Conservation (phyloP, 2,113 vertebrate genomes). For the Sylvilagus bachmani region DNA sequence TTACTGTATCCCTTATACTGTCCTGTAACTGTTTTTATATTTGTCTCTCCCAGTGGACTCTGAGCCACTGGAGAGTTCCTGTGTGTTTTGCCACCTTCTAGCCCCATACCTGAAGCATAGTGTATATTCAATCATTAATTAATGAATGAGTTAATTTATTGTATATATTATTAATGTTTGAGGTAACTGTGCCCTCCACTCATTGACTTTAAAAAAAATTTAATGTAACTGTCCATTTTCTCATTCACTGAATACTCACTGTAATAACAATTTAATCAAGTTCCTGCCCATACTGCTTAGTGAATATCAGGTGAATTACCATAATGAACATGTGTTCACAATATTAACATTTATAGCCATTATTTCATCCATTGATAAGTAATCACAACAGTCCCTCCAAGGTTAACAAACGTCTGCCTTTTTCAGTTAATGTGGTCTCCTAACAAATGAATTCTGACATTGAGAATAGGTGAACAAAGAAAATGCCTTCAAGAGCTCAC, state of each 20-base stretch:
- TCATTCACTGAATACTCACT: background rate
- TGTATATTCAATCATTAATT: background rate
- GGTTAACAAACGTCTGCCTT: background rate
- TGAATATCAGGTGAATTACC: conserved; percentile 14
- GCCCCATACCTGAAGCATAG: background rate
- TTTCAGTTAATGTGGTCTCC: background rate
- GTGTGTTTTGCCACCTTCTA: background rate
- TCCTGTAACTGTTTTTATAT: background rate
- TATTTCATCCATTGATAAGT: background rate
- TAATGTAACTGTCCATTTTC: background rate
- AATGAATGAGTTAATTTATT: conserved; percentile 29
- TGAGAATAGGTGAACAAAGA: background rate
- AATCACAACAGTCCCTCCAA: background rate
- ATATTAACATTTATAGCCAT: background rate
- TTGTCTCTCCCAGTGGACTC: background rate
- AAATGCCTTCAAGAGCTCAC: background rate
- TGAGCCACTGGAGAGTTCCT: background rate
- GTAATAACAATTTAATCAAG: conserved; percentile 39
- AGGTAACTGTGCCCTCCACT: conserved; percentile 15
- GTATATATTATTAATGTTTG: background rate
- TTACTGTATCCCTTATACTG: background rate
- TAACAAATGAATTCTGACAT: background rate
- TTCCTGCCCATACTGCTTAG: background rate
- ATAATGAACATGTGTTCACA: background rate
- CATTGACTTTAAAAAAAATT: background rate